Evolutionary conservation across 2,888 invertebrate genomes (phyloP).

Genomic region (Ophion obscuratus): DNA sequence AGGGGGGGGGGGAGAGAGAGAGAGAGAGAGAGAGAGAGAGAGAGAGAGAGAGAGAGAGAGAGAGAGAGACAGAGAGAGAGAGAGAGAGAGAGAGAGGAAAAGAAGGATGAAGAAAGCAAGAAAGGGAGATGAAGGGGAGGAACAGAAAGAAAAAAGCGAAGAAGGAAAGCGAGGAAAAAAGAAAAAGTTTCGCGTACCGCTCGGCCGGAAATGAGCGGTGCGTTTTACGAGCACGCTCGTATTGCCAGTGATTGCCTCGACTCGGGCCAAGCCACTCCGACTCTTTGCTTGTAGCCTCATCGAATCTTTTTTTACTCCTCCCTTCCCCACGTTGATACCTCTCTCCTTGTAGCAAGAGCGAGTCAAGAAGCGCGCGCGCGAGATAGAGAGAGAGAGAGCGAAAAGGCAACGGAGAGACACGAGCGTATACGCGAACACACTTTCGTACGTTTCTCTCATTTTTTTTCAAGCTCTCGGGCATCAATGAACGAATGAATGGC

Average conservation of each 20-base stretch:
- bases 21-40: neutral
- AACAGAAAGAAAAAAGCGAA: too few relatives aligned
- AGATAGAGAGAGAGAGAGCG: too few relatives aligned
- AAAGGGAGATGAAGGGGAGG: slow-evolving; percentile 26
- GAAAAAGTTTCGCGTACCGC: slow-evolving; percentile 49
- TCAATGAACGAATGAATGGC: slow-evolving; percentile 66
- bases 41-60: neutral
- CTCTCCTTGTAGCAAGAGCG: slow-evolving; percentile 11
- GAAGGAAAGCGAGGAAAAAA: too few relatives aligned
- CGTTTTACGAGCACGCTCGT: slow-evolving; percentile 70
- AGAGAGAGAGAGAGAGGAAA: too few relatives aligned
- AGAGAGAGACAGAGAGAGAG: neutral
- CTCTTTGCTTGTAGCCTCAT: slow-evolving; percentile 47
- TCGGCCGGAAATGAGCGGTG: slow-evolving; percentile 70
- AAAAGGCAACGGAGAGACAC: neutral
- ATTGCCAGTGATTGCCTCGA: slow-evolving; percentile 72
- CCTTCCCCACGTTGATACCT: neutral
- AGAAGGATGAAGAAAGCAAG: slow-evolving; percentile 52
- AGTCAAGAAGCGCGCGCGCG: neutral
- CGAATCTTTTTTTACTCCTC: slow-evolving; percentile 37
- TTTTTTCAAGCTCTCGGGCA: slow-evolving; percentile 46
- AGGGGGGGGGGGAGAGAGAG: slow-evolving; percentile 17
- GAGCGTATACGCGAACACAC: neutral
- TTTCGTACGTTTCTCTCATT: slow-evolving; percentile 42
- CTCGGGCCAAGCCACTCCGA: slow-evolving; percentile 51